These are phyloP conservation scores for Carpatolechia fugitivella DNA, from an alignment of 2,888 invertebrate genomes.

Conservation along the genomic window DNA sequence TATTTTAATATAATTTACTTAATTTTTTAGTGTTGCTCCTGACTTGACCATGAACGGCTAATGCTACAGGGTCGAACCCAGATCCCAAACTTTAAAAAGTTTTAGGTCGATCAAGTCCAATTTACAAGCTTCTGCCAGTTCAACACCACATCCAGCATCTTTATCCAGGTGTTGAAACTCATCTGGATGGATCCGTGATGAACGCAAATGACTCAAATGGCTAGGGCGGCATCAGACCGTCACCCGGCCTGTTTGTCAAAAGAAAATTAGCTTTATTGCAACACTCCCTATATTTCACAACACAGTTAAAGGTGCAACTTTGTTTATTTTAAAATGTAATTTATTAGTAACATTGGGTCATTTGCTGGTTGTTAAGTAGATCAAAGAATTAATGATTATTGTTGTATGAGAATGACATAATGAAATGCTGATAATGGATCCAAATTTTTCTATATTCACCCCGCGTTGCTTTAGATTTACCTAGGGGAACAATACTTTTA, in stretches of 20 bases:
- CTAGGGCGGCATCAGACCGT: neutral
- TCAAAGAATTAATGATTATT: neutral
- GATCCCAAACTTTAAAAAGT: no score
- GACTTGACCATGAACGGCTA: no score
- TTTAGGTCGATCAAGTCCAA: no score
- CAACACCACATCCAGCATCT: neutral
- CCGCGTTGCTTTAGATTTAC: no score
- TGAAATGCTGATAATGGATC: no score
- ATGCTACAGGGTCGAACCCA: no score
- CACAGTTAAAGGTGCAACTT: constrained; percentile 6
- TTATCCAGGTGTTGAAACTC: neutral
- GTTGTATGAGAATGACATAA: no score
- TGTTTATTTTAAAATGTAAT: constrained; percentile 6
- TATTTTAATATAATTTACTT: no score
- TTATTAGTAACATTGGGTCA: neutral
- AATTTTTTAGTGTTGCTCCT: no score
- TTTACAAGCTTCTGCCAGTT: no score
- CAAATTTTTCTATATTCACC: no score
- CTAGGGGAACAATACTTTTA: no score
- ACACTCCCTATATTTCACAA: neutral
- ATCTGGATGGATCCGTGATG: constrained; percentile 1
- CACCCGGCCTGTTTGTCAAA: constrained; percentile 6
- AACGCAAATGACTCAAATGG: constrained; percentile 6
- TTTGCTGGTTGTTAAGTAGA: neutral
- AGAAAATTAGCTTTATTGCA: constrained; percentile 8